Evolutionary conservation across 2,113 vertebrate genomes (phyloP).

Genomic region (Genyomyrus donnyi): DNA sequence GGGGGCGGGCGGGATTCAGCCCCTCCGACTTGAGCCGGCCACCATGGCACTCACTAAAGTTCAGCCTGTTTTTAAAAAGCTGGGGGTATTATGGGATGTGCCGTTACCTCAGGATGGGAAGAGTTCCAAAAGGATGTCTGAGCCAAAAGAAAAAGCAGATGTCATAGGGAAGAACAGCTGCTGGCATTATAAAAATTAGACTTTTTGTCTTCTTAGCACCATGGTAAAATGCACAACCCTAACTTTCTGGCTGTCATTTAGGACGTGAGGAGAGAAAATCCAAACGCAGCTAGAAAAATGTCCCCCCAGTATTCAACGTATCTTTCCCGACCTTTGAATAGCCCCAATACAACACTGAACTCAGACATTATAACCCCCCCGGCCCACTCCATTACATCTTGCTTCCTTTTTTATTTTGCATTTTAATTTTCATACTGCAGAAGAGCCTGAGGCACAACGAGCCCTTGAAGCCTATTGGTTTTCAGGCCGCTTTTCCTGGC

Average conservation of each 20-base stretch:
- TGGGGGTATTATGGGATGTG: not conserved
- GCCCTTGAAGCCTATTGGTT: too few relatives aligned
- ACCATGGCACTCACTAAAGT: not conserved
- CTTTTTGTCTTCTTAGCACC: not conserved
- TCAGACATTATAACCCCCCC: not conserved
- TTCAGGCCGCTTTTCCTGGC: not conserved
- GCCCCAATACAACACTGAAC: not conserved
- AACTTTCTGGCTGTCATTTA: not conserved
- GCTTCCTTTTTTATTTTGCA: not conserved
- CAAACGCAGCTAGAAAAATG: not conserved
- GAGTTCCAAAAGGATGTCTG: not conserved
- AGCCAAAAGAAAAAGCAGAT: not conserved
- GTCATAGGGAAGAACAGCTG: not conserved
- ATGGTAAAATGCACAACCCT: not conserved
- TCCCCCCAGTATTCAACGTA: not conserved
- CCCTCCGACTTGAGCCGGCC: not conserved
- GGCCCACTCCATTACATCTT: not conserved
- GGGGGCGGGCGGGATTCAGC: not conserved
- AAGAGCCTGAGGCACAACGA: not conserved
- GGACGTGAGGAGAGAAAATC: not conserved
- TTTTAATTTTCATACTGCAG: not conserved
- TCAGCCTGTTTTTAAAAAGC: not conserved
- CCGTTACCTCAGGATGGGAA: not conserved
- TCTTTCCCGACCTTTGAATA: not conserved
- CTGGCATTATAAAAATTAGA: not conserved